phyloP scores from a whole-genome alignment of 2,113 vertebrate species.

The Mirounga angustirostris region DNA sequence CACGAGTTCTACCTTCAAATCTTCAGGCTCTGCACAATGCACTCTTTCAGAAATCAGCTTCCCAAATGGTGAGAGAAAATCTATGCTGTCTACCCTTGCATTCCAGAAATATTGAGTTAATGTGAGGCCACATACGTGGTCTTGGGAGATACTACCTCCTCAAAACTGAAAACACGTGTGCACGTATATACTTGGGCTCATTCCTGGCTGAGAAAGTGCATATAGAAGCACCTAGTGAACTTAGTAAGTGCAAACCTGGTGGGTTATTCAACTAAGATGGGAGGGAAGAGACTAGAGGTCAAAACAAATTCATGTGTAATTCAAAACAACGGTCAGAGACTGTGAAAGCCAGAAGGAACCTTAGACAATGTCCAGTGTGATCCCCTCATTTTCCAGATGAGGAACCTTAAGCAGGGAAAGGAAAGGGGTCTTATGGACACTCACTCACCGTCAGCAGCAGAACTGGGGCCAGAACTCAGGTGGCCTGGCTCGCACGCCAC shows the following conservation, averaged over 20 bases:
- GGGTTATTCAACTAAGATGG: neutral
- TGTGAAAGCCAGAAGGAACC: neutral
- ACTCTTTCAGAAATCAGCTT: constrained; percentile 40
- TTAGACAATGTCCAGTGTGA: neutral
- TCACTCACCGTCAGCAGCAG: neutral
- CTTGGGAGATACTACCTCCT: constrained; percentile 19
- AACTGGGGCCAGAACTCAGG: neutral
- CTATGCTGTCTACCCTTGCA: neutral
- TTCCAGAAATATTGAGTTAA: neutral
- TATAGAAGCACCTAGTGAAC: neutral
- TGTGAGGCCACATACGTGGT: neutral
- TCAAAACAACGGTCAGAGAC: neutral
- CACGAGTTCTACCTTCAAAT: constrained; percentile 85
- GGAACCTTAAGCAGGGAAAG: neutral
- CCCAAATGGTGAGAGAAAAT: constrained; percentile 78
- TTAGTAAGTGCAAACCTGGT: neutral
- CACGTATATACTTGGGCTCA: neutral
- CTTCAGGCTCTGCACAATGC: constrained; percentile 64
- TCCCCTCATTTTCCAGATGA: neutral
- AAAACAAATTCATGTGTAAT: constrained; percentile 4
- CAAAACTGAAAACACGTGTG: neutral
- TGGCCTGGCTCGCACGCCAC: neutral
- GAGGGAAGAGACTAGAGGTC: neutral
- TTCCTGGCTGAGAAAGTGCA: neutral
- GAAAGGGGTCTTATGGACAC: neutral